A percentile compares a stretch with the other conserved stretches of the same genome.
Conservation (phyloP, 2,888 invertebrate genomes). For the Drosophila eohydei region DNA sequence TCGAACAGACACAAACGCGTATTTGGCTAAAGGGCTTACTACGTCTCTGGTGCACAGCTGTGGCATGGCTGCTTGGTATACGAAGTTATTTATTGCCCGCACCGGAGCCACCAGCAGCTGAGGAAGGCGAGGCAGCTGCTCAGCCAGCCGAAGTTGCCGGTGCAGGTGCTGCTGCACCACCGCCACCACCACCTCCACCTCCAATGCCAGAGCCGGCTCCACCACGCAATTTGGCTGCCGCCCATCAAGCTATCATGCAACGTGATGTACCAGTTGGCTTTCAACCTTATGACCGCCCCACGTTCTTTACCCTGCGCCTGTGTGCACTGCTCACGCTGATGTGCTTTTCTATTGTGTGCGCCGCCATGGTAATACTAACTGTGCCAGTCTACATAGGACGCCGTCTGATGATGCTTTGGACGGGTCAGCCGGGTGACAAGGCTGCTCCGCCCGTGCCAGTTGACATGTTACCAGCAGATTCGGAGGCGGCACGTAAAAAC, state of each 20-base stretch:
- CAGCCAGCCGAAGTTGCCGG: conserved; percentile 67
- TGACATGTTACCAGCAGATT: conserved; percentile 37
- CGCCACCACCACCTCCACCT: conserved; percentile 63
- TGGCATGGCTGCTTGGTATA: conserved; percentile 93
- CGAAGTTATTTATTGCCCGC: conserved; percentile 92
- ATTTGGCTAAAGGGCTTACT: conserved; percentile 97
- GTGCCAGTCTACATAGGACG: conserved; percentile 96
- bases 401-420: conserved; percentile 94
- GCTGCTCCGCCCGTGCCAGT: neutral
- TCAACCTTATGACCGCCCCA: conserved; percentile 92
- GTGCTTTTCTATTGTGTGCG: conserved; percentile 92
- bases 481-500: conserved; percentile 62
- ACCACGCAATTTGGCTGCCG: conserved; percentile 89
- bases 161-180: conserved; percentile 41
- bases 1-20: conserved; percentile 98
- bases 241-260: conserved; percentile 94
- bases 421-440: conserved; percentile 52
- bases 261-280: conserved; percentile 93
- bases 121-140: conserved; percentile 33
- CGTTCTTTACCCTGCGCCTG: conserved; percentile 91
- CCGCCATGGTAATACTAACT: conserved; percentile 92
- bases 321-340: conserved; percentile 90
- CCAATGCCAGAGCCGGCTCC: conserved; percentile 83
- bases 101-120: conserved; percentile 48
- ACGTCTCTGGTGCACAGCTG: conserved; percentile 93